A percentile compares a stretch with the other conserved stretches of the same genome.
These are phyloP conservation scores for Campoletis raptor DNA, from an alignment of 2,888 invertebrate genomes.

Conservation along the genomic window DNA sequence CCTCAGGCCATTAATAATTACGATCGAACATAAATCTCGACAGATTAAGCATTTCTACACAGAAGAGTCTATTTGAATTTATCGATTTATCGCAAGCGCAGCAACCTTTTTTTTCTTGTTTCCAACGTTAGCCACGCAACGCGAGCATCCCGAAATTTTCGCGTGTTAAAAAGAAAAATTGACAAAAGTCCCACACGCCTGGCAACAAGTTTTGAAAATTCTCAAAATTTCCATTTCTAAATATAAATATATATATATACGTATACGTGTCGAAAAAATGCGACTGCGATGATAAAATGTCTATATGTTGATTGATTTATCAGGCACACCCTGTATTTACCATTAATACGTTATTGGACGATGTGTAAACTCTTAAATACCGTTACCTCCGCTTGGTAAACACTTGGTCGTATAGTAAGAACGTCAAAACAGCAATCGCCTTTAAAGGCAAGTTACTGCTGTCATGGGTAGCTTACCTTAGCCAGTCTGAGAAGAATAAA, in stretches of 20 bases:
- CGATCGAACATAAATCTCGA: not conserved
- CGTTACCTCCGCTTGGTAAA: not conserved
- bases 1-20: not conserved
- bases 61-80: not conserved
- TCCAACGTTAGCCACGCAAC: not conserved
- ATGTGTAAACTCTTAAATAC: conserved; percentile 27
- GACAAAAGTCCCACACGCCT: not conserved
- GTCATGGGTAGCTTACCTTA: conserved; percentile 15
- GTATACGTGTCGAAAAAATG: not conserved
- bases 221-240: not conserved
- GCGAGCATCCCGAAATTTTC: not conserved
- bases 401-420: not conserved
- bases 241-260: no score
- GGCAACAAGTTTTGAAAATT: not conserved
- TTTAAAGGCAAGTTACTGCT: conserved; percentile 6
- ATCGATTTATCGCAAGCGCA: not conserved
- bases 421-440: conserved; percentile 16
- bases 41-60: not conserved
- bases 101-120: not conserved
- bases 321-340: conserved; percentile 4
- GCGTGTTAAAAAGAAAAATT: not conserved
- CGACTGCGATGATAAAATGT: not conserved
- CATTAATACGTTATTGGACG: not conserved
- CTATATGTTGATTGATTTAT: not conserved
- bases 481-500: not conserved